Base-by-base conservation (phyloP, 1,140 invertebrate genomes). In the Penaeus vannamei region DNA sequence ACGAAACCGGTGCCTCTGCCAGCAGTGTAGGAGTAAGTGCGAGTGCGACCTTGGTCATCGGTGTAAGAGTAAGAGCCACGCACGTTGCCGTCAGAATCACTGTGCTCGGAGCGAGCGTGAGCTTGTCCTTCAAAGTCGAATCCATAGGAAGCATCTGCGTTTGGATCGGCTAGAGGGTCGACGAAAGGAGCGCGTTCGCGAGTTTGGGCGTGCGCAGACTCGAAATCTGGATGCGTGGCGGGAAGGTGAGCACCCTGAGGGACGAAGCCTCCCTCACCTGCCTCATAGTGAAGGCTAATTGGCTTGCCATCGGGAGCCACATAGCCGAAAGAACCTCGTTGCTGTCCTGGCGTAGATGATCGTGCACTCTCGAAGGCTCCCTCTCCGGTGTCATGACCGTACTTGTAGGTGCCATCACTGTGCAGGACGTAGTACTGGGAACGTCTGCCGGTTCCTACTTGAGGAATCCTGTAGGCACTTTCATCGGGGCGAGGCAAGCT, bases 41-140 rank as follows among this genome's bases (percentile, higher is more conserved):
- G 86, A 61, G 83, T 88, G 60, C 72, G 76, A 60, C 90, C 90
- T 69, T 91, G 72, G 20, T 88, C 86, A 81, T 92, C 93, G 20
- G 92, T 91, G 90, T 93, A 93, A 66, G 92, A 91, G 91, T 93
- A 93, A 62, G 91, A 91, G 26, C 93, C 93, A 17, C 91, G 86
- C 2, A 93, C 92, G 53, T 88, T 92, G 22, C 92, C 92, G 61
- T 93, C 92, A 26, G 91, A 23, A 32, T 90, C 92, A 83, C 84
- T 46, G 14, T 46, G 80, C 62, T 92, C 92, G 46, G 86, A 76
- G 7, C 92, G 85, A 32, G 80, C 59, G 61, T 91, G 91, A 69
- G 91, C 92, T n/a, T 83, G 89, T 0, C 90, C 91, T 61, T 85
- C 88, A 87, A 91, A 92, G 12, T 79, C 64, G 88, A 92, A 92